phyloP scores from a whole-genome alignment of 2,888 invertebrate genomes.

The Melieria omissa region DNA sequence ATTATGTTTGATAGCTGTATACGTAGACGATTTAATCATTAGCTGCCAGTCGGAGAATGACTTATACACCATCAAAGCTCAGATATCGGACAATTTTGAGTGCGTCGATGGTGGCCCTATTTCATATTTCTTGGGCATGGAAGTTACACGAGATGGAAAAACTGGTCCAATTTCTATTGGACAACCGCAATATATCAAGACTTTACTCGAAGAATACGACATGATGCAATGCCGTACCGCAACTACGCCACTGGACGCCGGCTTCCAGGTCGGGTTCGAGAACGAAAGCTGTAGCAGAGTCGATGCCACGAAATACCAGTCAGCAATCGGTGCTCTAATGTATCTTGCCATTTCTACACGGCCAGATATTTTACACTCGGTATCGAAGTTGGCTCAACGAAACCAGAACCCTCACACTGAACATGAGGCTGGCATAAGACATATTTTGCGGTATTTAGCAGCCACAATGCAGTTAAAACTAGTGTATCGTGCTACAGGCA shows the following conservation, averaged over 20 bases:
- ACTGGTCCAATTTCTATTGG: slow-evolving; percentile 23
- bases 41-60: slow-evolving; percentile 10
- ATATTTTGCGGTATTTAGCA: slow-evolving; percentile 28
- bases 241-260: slow-evolving; percentile 32
- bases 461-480: slow-evolving; percentile 16
- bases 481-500: slow-evolving; percentile 23
- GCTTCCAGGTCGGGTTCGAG: slow-evolving; percentile 30
- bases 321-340: slow-evolving; percentile 29
- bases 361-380: slow-evolving; percentile 33
- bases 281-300: slow-evolving; percentile 23
- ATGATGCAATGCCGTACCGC: slow-evolving; percentile 30
- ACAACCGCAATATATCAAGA: slow-evolving; percentile 31
- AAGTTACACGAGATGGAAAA: slow-evolving; percentile 32
- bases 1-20: slow-evolving; percentile 15
- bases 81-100: slow-evolving; percentile 25
- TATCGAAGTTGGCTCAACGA: slow-evolving; percentile 32
- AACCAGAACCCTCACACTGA: slow-evolving; percentile 36
- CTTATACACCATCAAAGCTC: slow-evolving; percentile 18
- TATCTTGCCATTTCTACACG: slow-evolving; percentile 34
- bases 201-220: slow-evolving; percentile 20
- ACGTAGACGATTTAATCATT: slow-evolving; percentile 31
- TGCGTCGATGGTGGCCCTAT: slow-evolving; percentile 32
- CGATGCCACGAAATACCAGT: slow-evolving; percentile 31
- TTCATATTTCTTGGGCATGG: slow-evolving; percentile 37
- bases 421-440: slow-evolving; percentile 30